These are phyloP conservation scores for Leptopilina syphax DNA, from an alignment of 2,888 invertebrate species.

Conservation along the genomic window DNA sequence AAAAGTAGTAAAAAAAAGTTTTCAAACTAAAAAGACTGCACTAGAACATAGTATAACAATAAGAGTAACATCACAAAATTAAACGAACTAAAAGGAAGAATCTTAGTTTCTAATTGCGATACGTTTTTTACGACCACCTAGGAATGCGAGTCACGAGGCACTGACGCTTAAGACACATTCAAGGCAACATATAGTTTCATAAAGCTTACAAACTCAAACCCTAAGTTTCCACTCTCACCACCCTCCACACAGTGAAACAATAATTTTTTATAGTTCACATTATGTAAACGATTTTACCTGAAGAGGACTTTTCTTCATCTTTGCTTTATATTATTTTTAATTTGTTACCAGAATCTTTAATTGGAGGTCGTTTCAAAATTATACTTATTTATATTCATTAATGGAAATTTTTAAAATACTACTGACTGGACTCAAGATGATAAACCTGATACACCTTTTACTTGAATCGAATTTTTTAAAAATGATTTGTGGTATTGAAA, in stretches of 20 bases:
- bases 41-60: neutral
- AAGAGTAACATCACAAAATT: constrained; percentile 16
- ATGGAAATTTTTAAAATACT: too few species aligned
- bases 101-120: constrained; percentile 50
- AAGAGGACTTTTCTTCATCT: neutral
- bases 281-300: neutral
- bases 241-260: constrained; percentile 46
- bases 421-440: too few species aligned
- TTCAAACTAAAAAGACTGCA: neutral
- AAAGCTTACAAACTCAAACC: constrained; percentile 62
- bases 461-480: too few species aligned
- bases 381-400: too few species aligned
- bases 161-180: constrained; percentile 72
- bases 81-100: constrained; percentile 32
- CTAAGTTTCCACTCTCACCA: constrained; percentile 51
- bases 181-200: constrained; percentile 67
- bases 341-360: neutral
- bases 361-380: too few species aligned
- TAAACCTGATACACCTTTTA: too few species aligned
- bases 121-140: constrained; percentile 62
- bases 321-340: neutral
- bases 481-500: too few species aligned
- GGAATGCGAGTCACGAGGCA: constrained; percentile 73
- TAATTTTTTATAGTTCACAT: constrained; percentile 10
- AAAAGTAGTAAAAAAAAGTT: neutral